These are phyloP conservation scores for Ormyrus nitidulus DNA, from an alignment of 2,888 invertebrate genomes.

Conservation along the genomic window DNA sequence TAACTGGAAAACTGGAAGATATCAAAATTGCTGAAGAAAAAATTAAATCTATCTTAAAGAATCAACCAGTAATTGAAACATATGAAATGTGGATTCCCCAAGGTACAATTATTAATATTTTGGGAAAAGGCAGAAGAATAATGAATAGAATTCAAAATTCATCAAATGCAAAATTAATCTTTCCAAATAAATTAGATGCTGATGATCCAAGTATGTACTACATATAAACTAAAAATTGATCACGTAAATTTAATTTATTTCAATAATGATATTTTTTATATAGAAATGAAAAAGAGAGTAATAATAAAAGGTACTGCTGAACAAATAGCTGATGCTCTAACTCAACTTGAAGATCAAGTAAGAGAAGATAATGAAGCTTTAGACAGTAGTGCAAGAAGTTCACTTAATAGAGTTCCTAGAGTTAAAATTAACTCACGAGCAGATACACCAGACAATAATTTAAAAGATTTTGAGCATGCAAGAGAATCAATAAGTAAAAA, in stretches of 20 bases:
- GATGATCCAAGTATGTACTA: constrained; percentile 42
- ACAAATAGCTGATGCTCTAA: constrained; percentile 85
- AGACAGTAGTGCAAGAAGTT: constrained; percentile 59
- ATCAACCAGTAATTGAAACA: constrained; percentile 83
- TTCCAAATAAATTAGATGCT: constrained; percentile 73
- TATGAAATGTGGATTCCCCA: constrained; percentile 82
- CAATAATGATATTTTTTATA: constrained; percentile 59
- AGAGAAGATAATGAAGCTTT: constrained; percentile 69
- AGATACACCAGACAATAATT: constrained; percentile 51
- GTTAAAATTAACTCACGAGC: constrained; percentile 59
- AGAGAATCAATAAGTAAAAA: constrained; percentile 38
- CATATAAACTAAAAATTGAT: constrained; percentile 10
- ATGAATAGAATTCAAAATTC: constrained; percentile 83
- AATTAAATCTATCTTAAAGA: constrained; percentile 82
- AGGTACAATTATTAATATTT: constrained; percentile 83
- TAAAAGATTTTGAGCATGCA: constrained; percentile 21
- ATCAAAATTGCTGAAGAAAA: constrained; percentile 84
- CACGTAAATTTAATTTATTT: constrained; percentile 15
- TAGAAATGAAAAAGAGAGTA: constrained; percentile 68
- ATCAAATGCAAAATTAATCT: constrained; percentile 84
- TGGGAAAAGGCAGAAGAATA: constrained; percentile 85
- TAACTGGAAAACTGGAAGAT: constrained; percentile 82
- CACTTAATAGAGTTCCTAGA: constrained; percentile 60
- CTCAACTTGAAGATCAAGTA: constrained; percentile 84
- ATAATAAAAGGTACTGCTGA: constrained; percentile 82